These are phyloP conservation scores for Agrochola macilenta DNA, from an alignment of 2,888 invertebrate species.

Conservation along the genomic window DNA sequence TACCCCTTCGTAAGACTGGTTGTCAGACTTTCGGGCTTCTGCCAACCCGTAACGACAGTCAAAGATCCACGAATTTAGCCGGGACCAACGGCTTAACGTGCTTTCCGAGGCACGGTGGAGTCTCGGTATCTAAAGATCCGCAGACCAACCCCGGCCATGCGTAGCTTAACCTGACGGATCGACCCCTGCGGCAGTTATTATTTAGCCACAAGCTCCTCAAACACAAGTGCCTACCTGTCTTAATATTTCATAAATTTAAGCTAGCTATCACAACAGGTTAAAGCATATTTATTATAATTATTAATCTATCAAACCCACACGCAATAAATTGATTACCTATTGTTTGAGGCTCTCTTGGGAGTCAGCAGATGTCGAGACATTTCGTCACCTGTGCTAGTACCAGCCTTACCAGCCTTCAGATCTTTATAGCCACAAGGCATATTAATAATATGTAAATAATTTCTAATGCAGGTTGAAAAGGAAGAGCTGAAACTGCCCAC, in stretches of 20 bases:
- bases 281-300: neutral
- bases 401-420: neutral
- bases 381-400: neutral
- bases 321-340: neutral
- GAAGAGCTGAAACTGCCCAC: slow-evolving; percentile 91
- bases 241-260: too few relatives aligned
- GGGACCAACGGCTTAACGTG: too few relatives aligned
- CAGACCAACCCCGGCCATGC: too few relatives aligned
- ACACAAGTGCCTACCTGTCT: neutral
- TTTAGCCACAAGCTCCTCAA: too few relatives aligned
- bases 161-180: too few relatives aligned
- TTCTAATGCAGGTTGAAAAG: slow-evolving; percentile 75
- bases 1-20: too few relatives aligned
- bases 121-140: too few relatives aligned
- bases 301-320: neutral
- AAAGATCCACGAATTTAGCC: too few relatives aligned
- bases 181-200: too few relatives aligned
- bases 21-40: too few relatives aligned
- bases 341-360: neutral
- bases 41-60: too few relatives aligned
- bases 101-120: too few relatives aligned
- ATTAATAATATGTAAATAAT: neutral
- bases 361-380: neutral
- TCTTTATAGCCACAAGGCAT: neutral
- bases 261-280: neutral